A percentile compares a stretch with the other conserved stretches of the same genome.
Evolutionary conservation across 2,797 vertebrate species (phyloP).

Genomic region (Numenius phaeopus): DNA sequence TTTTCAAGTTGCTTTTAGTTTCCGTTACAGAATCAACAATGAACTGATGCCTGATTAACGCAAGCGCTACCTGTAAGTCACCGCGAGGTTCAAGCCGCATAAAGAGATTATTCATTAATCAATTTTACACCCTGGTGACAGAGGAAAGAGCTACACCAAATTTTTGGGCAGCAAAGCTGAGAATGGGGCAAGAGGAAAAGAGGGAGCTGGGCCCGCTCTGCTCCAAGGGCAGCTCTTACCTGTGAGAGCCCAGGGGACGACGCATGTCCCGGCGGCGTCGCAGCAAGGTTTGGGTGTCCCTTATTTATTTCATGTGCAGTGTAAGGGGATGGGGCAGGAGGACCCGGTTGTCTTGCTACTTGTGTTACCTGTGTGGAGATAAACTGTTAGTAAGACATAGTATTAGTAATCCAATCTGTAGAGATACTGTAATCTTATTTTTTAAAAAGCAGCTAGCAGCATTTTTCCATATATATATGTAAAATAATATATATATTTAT

Average conservation of each 20-base stretch:
- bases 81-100: not conserved
- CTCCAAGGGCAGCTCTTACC: constrained; percentile 85
- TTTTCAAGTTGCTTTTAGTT: not conserved
- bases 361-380: constrained; percentile 82
- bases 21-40: not conserved
- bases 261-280: constrained; percentile 93
- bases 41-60: not conserved
- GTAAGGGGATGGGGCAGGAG: constrained; percentile 87
- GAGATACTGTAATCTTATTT: not conserved
- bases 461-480: not conserved
- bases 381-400: constrained; percentile 69
- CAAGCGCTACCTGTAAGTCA: rapidly evolving
- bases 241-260: constrained; percentile 95
- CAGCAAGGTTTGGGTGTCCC: constrained; percentile 93
- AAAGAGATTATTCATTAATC: not conserved
- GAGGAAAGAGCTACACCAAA: not conserved
- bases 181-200: not conserved
- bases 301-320: constrained; percentile 95
- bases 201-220: not conserved
- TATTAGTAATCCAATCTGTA: constrained; percentile 39
- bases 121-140: not conserved
- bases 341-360: constrained; percentile 91
- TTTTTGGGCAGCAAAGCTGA: not conserved
- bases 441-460: not conserved
- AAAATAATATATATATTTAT: not conserved